phyloP scores from a whole-genome alignment of 2,113 vertebrate genomes.

The Thymallus thymallus region DNA sequence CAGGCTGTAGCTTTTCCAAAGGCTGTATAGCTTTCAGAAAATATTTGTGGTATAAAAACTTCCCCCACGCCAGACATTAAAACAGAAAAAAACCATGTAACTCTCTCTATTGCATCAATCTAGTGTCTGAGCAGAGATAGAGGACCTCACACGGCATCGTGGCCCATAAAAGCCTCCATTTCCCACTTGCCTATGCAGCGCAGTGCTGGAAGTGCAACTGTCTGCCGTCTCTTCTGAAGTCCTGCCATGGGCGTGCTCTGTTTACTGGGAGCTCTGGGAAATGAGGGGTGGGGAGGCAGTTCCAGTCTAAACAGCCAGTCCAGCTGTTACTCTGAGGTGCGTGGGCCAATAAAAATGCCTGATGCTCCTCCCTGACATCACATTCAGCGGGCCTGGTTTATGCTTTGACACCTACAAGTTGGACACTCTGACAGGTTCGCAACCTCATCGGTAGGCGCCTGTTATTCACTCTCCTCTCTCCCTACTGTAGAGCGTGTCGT shows the following conservation, averaged over 20 bases:
- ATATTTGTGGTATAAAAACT: neutral
- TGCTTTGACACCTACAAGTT: constrained; percentile 12
- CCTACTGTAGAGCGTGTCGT: neutral
- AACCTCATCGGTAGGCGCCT: constrained; percentile 4
- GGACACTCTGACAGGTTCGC: constrained; percentile 10
- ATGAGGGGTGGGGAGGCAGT: constrained; percentile 43
- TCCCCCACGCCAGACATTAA: neutral
- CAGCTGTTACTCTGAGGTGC: constrained; percentile 38
- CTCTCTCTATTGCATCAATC: constrained; percentile 6
- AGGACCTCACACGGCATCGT: constrained; percentile 40
- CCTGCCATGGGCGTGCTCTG: constrained; percentile 54
- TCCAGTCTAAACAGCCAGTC: constrained; percentile 50
- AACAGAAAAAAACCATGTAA: constrained; percentile 18
- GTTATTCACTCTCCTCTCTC: neutral
- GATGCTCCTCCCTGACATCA: constrained; percentile 28
- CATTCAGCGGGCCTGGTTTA: constrained; percentile 4
- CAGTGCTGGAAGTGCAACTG: constrained; percentile 27
- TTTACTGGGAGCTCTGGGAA: constrained; percentile 52
- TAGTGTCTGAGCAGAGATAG: constrained; percentile 1
- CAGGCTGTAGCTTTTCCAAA: neutral
- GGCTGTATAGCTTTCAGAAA: neutral
- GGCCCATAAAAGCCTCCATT: constrained; percentile 25
- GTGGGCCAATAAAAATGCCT: constrained; percentile 30
- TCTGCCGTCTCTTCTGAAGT: constrained; percentile 43
- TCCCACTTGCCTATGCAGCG: constrained; percentile 13